Base-by-base conservation (phyloP, 2,797 vertebrate species). In the Sternarchorhynchus goeldii region DNA sequence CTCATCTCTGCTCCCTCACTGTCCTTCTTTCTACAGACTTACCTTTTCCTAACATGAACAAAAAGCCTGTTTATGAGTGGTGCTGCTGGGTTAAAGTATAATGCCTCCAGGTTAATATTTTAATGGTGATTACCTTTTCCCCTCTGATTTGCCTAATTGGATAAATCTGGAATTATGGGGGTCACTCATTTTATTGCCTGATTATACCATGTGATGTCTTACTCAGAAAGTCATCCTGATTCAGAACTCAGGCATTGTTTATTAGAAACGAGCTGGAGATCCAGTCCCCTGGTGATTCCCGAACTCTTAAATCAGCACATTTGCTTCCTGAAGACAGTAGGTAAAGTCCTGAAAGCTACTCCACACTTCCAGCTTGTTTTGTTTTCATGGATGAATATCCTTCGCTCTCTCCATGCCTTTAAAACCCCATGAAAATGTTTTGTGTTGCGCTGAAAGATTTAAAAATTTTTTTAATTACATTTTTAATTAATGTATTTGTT, bases 241-340 rank as follows among this genome's bases (percentile, higher is more conserved):
- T 53, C 56, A 65, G 64, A 65, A 53, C 59, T 59, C 53, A 53
- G 34, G 29, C 59, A 70, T 82, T 29, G 55, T 70, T 63, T 56
- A 58, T 70, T 67, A 29, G 6, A 10, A 6, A 77, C 29, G 21
- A 8, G 36, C 32, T 55, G 74, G 64, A 58, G 29, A 68, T 53
- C 39, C 32, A 25, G 32, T 70, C 50, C 76, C 81, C 65, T 58
- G 72, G 65, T 64, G 75, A 71, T 75, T 78, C 60, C 1, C 5
- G 58, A 75, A 65, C 4, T 8, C 76, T 56, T 75, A 31, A 75
- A 59, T 82, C 81, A 78, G 81, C 81, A 78, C 29, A 78, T 82
- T 78, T 55, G 21, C 70, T 50, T 70, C 69, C n/a, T 36, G 77
- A 78, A 68, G 17, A 50, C 76, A 75, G 53, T 71, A 71, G 20